Percentiles rank a stretch among this genome's conserved stretches.
Evolutionary conservation across 2,113 vertebrate genomes (phyloP).

Genomic region (Neomonachus schauinslandi): DNA sequence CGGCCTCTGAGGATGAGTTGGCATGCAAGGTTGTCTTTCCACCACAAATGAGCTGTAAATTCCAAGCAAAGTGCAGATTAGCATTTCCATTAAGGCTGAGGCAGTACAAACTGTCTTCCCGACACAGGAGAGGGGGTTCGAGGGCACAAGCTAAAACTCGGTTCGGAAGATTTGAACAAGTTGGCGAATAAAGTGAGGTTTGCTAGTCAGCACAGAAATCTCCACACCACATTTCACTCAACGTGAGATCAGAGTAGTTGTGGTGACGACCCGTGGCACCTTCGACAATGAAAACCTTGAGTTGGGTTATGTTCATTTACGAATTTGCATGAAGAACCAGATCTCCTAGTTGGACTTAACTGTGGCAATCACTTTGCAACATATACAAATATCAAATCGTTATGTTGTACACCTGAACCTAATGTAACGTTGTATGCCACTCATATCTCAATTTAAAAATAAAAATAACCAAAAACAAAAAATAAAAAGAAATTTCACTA

Average conservation of each 20-base stretch:
- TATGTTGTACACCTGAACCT: background rate
- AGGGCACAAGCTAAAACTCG: background rate
- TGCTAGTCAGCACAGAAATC: background rate
- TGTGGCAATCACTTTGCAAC: background rate
- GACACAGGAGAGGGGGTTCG: background rate
- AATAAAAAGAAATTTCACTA: background rate
- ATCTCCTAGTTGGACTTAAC: background rate
- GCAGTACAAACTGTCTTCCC: background rate
- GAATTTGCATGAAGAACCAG: background rate
- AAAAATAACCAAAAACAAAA: background rate
- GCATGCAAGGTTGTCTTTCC: slow-evolving; percentile 98
- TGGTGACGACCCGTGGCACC: background rate
- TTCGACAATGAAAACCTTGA: background rate
- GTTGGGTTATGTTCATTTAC: background rate
- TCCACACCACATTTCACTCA: background rate
- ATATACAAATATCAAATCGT: background rate
- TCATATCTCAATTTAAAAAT: background rate
- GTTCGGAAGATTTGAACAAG: background rate
- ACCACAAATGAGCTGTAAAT: slow-evolving; percentile 94
- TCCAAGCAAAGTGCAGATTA: slow-evolving; percentile 45
- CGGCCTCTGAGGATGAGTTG: slow-evolving; percentile 96
- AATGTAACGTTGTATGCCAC: background rate
- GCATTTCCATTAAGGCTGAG: background rate
- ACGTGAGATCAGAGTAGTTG: background rate
- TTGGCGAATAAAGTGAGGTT: background rate